These are phyloP conservation scores for Chrysoperla carnea DNA, from an alignment of 1,140 invertebrate genomes.

Conservation along the genomic window DNA sequence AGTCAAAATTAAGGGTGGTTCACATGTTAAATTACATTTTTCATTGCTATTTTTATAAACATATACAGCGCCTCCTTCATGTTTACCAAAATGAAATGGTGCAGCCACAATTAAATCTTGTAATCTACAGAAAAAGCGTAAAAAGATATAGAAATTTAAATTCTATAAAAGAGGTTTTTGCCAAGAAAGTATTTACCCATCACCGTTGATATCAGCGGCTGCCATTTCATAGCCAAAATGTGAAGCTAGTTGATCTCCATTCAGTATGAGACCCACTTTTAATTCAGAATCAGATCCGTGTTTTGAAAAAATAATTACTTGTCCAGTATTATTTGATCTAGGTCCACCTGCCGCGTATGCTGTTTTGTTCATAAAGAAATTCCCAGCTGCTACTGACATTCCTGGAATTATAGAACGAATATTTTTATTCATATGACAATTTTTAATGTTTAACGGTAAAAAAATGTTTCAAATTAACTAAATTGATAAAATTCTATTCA, in stretches of 20 bases:
- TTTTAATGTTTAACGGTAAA: too few species aligned
- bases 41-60: slow-evolving; percentile 50
- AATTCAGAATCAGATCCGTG: slow-evolving; percentile 23
- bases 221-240: slow-evolving; percentile 80
- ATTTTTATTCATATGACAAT: too few species aligned
- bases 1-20: slow-evolving; percentile 36
- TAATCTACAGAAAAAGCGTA: slow-evolving; percentile 30
- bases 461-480: too few species aligned
- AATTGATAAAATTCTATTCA: too few species aligned
- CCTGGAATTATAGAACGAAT: slow-evolving; percentile 28
- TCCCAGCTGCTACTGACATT: slow-evolving; percentile 71
- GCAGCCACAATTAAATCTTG: slow-evolving; percentile 80
- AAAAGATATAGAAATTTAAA: slow-evolving; percentile 1
- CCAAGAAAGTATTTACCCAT: slow-evolving; percentile 37
- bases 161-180: neutral
- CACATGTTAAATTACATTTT: slow-evolving; percentile 23
- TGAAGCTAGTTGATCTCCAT: slow-evolving; percentile 73
- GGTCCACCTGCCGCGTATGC: slow-evolving; percentile 65
- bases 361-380: slow-evolving; percentile 41
- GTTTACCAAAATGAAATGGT: slow-evolving; percentile 73
- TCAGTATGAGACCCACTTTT: slow-evolving; percentile 42
- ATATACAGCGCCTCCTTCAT: slow-evolving; percentile 76
- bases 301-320: slow-evolving; percentile 68
- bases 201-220: slow-evolving; percentile 70
- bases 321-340: slow-evolving; percentile 63